These are phyloP conservation scores for Polyommatus iphigenia DNA, from an alignment of 2,888 invertebrate genomes.

Conservation along the genomic window DNA sequence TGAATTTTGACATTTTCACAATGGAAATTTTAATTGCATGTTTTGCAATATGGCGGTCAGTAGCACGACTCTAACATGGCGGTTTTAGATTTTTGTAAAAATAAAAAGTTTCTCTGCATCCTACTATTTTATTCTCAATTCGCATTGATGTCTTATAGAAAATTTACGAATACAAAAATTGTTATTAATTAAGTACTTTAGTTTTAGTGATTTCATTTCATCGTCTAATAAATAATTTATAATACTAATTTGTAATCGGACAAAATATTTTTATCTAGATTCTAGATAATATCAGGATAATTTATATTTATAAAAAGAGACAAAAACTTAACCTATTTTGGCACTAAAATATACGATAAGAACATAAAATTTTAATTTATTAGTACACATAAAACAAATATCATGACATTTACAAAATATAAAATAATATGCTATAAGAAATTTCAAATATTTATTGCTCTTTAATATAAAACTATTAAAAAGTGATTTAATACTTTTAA, in stretches of 20 bases:
- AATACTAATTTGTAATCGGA: background rate
- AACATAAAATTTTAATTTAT: conserved; percentile 17
- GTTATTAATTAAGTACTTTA: too few relatives aligned
- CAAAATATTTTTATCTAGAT: background rate
- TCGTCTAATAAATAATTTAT: too few relatives aligned
- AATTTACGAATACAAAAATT: too few relatives aligned
- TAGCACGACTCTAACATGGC: background rate
- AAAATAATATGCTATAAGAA: conserved; percentile 3
- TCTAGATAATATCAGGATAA: background rate
- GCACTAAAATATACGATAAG: conserved; percentile 2
- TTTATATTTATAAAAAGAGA: background rate
- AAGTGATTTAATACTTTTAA: background rate
- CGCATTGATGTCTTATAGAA: too few relatives aligned
- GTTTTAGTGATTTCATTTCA: too few relatives aligned
- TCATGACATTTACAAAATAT: conserved; percentile 15
- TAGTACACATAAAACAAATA: background rate
- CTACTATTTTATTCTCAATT: too few relatives aligned
- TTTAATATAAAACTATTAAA: conserved; percentile 2
- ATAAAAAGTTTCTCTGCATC: too few relatives aligned
- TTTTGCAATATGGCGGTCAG: background rate
- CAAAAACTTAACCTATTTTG: background rate
- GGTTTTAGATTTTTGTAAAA: background rate
- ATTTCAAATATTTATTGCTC: conserved; percentile 6
- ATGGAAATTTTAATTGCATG: background rate
- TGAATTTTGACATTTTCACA: background rate